Evolutionary conservation across 2,888 invertebrate species (phyloP).

Genomic region (Apodemia zela): DNA sequence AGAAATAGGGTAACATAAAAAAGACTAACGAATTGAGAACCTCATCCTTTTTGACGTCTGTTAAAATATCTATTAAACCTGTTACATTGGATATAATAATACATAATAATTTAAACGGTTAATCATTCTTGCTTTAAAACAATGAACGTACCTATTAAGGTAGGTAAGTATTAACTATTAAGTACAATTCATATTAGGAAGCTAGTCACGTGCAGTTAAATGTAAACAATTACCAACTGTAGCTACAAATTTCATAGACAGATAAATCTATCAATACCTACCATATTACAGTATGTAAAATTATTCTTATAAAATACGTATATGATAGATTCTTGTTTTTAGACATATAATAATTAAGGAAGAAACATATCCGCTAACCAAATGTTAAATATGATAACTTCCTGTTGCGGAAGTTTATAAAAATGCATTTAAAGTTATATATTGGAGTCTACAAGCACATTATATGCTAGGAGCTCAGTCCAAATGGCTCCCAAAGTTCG

Average conservation of each 20-base stretch:
- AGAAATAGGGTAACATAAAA: too few relatives aligned
- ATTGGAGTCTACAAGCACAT: neutral
- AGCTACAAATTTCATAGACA: neutral
- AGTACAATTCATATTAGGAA: neutral
- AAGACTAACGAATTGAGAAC: too few relatives aligned
- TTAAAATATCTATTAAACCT: too few relatives aligned
- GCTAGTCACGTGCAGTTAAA: neutral
- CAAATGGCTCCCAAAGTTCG: conserved; percentile 34
- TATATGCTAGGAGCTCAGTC: neutral
- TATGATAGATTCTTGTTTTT: neutral
- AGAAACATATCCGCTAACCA: neutral
- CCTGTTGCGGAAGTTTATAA: conserved; percentile 4
- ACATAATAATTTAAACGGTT: too few relatives aligned
- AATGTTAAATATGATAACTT: conserved; percentile 11
- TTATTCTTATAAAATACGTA: neutral
- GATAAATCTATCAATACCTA: neutral
- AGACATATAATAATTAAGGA: neutral
- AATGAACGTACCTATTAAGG: too few relatives aligned
- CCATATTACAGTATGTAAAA: too few relatives aligned
- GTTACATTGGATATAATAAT: too few relatives aligned
- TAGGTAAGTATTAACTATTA: neutral
- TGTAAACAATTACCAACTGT: neutral
- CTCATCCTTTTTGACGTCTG: too few relatives aligned
- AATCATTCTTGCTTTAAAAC: too few relatives aligned
- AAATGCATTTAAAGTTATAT: conserved; percentile 2